Evolutionary conservation across 1,140 invertebrate genomes (phyloP).

Genomic region (Theocolax elegans): DNA sequence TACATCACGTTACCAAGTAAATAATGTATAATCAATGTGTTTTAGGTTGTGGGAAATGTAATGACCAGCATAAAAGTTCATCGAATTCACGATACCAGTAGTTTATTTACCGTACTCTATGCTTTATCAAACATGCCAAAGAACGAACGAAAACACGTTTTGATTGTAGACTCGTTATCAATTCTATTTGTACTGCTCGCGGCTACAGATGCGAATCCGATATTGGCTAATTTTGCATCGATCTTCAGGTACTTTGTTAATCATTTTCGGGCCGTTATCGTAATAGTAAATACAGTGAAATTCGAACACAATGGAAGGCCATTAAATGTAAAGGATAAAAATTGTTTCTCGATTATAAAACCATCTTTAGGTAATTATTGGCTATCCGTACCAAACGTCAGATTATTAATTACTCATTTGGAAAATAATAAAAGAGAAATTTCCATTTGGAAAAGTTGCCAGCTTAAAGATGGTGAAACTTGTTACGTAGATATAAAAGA

Average conservation of each 20-base stretch:
- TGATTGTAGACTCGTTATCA: slow-evolving; percentile 76
- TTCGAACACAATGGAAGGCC: slow-evolving; percentile 58
- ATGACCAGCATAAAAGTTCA: slow-evolving; percentile 55
- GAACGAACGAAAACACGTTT: slow-evolving; percentile 59
- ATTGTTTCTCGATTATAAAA: slow-evolving; percentile 37
- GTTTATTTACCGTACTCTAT: slow-evolving; percentile 67
- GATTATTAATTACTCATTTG: slow-evolving; percentile 53
- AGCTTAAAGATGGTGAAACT: slow-evolving; percentile 46
- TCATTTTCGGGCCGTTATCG: slow-evolving; percentile 66
- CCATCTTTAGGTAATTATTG: slow-evolving; percentile 65
- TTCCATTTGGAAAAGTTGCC: slow-evolving; percentile 59
- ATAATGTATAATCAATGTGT: slow-evolving; percentile 21
- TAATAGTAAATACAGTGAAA: slow-evolving; percentile 73
- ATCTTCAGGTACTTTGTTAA: slow-evolving; percentile 68
- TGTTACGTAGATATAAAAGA: slow-evolving; percentile 48
- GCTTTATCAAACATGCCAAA: slow-evolving; percentile 49
- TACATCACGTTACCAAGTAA: background rate
- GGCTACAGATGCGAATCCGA: background rate
- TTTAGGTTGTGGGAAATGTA: slow-evolving; percentile 50
- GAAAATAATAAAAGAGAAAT: slow-evolving; percentile 52
- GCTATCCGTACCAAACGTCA: slow-evolving; percentile 58
- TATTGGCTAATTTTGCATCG: slow-evolving; percentile 62
- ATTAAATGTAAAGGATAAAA: slow-evolving; percentile 21
- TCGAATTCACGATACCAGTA: slow-evolving; percentile 55
- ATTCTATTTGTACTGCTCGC: slow-evolving; percentile 53